phyloP scores from a whole-genome alignment of 2,888 invertebrate genomes.

The Lysandra bellargus region DNA sequence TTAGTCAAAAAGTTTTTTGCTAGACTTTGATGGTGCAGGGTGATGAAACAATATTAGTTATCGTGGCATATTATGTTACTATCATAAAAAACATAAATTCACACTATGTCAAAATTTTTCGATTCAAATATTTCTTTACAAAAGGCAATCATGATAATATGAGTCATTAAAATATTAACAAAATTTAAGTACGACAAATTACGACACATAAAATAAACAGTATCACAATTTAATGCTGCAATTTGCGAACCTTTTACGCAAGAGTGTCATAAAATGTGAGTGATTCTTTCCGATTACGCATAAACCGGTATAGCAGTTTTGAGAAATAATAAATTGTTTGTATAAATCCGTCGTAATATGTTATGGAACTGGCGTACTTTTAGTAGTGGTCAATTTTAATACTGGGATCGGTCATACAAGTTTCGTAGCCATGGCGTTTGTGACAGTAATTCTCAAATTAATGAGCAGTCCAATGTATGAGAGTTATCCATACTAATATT shows the following conservation, averaged over 20 bases:
- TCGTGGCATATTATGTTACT: neutral
- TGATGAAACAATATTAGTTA: neutral
- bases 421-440: too few species aligned
- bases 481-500: too few species aligned
- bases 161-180: neutral
- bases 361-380: too few species aligned
- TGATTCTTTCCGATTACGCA: slow-evolving; percentile 16
- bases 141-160: neutral
- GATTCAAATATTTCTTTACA: neutral
- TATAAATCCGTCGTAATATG: neutral
- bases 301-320: neutral
- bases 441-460: too few species aligned
- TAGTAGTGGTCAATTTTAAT: too few species aligned
- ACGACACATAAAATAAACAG: slow-evolving; percentile 2
- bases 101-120: too few species aligned
- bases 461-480: too few species aligned
- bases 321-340: neutral
- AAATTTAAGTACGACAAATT: slow-evolving; percentile 17
- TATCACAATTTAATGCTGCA: neutral
- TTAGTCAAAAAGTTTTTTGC: neutral
- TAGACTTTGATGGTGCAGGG: neutral
- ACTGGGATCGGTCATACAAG: too few species aligned
- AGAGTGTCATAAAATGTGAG: slow-evolving; percentile 12
- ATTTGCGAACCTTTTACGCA: slow-evolving; percentile 15
- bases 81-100: neutral